Base-by-base conservation (phyloP, 92 coral and sea anemone species). In the Zoanthus sansibaricus region DNA sequence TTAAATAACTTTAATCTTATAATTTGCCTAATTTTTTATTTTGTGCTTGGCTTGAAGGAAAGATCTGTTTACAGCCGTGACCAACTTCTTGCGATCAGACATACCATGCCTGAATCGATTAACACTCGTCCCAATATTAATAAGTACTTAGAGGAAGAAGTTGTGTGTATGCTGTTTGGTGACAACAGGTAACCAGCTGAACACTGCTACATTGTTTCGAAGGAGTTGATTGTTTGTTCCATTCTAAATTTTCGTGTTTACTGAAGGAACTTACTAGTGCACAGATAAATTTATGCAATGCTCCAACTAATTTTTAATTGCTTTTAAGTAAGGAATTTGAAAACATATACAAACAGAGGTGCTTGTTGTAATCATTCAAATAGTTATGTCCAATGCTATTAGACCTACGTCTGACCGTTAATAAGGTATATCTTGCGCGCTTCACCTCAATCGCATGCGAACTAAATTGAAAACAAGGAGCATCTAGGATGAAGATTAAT, bases 151-250 rank as follows among this genome's bases (percentile, higher is more conserved):
- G 74, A 69, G 46, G 46, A 31, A 3, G 74, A 69, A 25, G 46
- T 69, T 69, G 30, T 69, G 74, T 9, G 74, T 31, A 20, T 69
- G 74, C 74, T 69, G 74, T 69, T 69, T 31, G 74, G 74, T 69
- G 46, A 69, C 46, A 69, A 69, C 74, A 69, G 74, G 74, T 69
- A 30, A 69, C 66, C 42, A 37, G 4, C 2, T 37, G 2, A 2
- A 37, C 42, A 37, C 42, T 37, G 3, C 42, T 37, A 37, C 42
- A 37, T 37, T 37, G 42, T 37, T 37, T 37, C 42, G 42, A 37
- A 37, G 42, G 42, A 37, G 42, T 37, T 37, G 42, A 37, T 37
- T 37, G 42, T 37, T 37, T 37, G 42, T 37, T 37, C 42, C 1
- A 37, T 37, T 37, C 42, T 37, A 37, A 37, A 37, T 37, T 37